A percentile compares a stretch with the other conserved stretches of the same genome.
These are phyloP conservation scores for Pangasius larnaudii DNA, from an alignment of 2,797 vertebrate genomes.

Conservation along the genomic window DNA sequence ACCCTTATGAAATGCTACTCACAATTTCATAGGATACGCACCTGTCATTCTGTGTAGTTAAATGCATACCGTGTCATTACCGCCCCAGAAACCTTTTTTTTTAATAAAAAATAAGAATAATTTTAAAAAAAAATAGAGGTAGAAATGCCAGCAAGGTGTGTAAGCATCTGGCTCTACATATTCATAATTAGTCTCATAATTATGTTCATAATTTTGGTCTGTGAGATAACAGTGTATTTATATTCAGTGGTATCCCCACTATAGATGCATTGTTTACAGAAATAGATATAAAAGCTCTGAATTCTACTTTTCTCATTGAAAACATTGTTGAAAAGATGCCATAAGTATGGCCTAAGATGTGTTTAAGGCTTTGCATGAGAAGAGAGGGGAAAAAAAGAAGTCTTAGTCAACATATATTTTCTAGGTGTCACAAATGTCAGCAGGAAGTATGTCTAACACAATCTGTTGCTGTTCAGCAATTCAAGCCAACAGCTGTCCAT, in stretches of 20 bases:
- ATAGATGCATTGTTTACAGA: background rate
- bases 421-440: background rate
- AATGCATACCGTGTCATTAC: too few species aligned
- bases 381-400: background rate
- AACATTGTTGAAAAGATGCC: background rate
- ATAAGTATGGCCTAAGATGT: background rate
- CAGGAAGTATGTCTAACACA: background rate
- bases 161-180: background rate
- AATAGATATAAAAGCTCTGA: background rate
- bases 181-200: background rate
- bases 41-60: background rate
- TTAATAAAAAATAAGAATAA: too few species aligned
- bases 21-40: background rate
- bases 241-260: background rate
- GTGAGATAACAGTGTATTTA: too few species aligned
- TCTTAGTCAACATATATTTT: background rate
- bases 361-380: background rate
- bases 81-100: background rate
- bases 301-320: background rate
- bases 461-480: background rate
- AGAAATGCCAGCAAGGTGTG: background rate
- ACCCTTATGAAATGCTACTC: background rate
- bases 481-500: background rate
- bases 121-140: background rate
- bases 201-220: too few species aligned